Base-by-base conservation (phyloP, 2,113 vertebrate species). In the Oophaga pumilio region DNA sequence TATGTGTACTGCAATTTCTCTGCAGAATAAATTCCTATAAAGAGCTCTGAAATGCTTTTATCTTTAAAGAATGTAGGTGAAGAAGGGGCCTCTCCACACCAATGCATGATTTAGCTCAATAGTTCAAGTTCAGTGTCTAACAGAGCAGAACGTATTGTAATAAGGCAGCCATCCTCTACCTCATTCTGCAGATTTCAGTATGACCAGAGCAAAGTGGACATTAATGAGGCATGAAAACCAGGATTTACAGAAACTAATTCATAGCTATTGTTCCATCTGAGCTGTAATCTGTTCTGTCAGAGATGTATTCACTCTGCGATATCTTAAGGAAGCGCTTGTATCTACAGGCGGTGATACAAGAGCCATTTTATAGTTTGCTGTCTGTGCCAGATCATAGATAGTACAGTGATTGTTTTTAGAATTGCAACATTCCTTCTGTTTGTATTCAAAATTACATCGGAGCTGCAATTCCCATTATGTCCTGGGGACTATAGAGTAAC, bases 51-150 rank as follows among this genome's bases (percentile, higher is more conserved):
- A 88, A 83, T 64, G 79, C 79, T 81, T 82, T 88, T 79, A 76
- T 87, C 79, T 59, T 76, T 76, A 76, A 82, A 76, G 86, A 88
- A 88, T 64, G 57, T 24, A 28, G 79, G 86, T 66, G 79, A 83
- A 57, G 69, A 76, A 52, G 80, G 49, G 57, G 57, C 49, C 79
- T 83, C 86, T 88, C 57, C 22, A 52, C 79, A 83, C 56, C 85
- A 66, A 82, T 57, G 79, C 66, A 66, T 76, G 43, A 88, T 53
- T 88, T 88, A 76, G 56, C 79, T 88, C 43, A 76, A 74, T 76
- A 83, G 69, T 71, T 81, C 77, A 50, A 56, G 24, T 60, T 56
- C 20, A 60, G 71, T 87, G 77, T 82, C 33, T 87, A 74, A 28
- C 22, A 14, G 79, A 82, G 86, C 86, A 87, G 78, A 82, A 73